These are phyloP conservation scores for Drosophila hawaiiensis DNA, from an alignment of 2,888 invertebrate species.

Conservation along the genomic window DNA sequence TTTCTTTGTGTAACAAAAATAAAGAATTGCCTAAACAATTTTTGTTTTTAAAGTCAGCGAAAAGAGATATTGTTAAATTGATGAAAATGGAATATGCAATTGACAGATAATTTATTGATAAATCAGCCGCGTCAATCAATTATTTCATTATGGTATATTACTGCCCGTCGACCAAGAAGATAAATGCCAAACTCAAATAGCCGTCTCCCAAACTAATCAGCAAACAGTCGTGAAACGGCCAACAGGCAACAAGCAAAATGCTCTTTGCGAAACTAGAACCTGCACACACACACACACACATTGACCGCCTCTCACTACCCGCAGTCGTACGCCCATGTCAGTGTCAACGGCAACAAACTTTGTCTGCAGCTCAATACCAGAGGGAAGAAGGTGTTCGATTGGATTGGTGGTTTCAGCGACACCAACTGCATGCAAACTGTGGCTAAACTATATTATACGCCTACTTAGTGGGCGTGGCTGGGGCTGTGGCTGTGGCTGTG, in stretches of 20 bases:
- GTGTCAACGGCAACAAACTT: slow-evolving; percentile 63
- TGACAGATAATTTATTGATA: slow-evolving; percentile 53
- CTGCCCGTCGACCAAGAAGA: slow-evolving; percentile 25
- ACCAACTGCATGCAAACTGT: slow-evolving; percentile 26
- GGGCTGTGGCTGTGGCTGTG: slow-evolving; percentile 2
- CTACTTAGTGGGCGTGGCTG: slow-evolving; percentile 34
- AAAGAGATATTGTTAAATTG: background rate
- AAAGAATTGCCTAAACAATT: slow-evolving; percentile 35
- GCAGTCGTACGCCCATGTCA: slow-evolving; percentile 23
- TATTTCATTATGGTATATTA: slow-evolving; percentile 51
- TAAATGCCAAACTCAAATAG: slow-evolving; percentile 66
- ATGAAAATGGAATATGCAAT: slow-evolving; percentile 3
- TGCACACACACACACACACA: background rate
- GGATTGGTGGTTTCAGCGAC: slow-evolving; percentile 8
- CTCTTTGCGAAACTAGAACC: slow-evolving; percentile 24
- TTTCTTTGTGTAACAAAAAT: slow-evolving; percentile 39
- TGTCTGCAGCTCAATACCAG: slow-evolving; percentile 29
- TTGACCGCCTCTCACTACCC: background rate
- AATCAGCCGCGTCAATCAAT: slow-evolving; percentile 52
- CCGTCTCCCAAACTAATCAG: slow-evolving; percentile 70
- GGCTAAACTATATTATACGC: slow-evolving; percentile 35
- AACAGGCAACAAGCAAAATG: slow-evolving; percentile 52
- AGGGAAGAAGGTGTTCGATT: background rate
- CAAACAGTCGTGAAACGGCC: slow-evolving; percentile 44
- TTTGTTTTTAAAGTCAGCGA: slow-evolving; percentile 21